Evolutionary conservation across 2,888 invertebrate genomes (phyloP).

Genomic region (Gymnoscelis rufifasciata): DNA sequence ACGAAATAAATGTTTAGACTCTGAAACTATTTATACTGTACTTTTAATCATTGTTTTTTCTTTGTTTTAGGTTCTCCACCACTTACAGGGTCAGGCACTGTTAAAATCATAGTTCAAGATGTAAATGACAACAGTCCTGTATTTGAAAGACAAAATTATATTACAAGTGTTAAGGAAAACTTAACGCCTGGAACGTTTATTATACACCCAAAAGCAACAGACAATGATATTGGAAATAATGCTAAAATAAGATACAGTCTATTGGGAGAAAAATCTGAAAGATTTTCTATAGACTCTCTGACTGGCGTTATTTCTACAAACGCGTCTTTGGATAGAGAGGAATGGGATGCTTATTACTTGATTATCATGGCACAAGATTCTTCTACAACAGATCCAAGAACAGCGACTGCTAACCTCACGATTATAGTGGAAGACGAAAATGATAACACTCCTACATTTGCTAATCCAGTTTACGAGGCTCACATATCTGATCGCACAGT

Average conservation of each 20-base stretch:
- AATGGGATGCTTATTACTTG: slow-evolving; percentile 86
- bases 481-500: slow-evolving; percentile 90
- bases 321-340: slow-evolving; percentile 87
- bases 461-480: slow-evolving; percentile 85
- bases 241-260: slow-evolving; percentile 92
- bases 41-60: slow-evolving; percentile 10
- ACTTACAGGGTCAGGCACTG: slow-evolving; percentile 93
- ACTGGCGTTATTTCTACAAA: slow-evolving; percentile 89
- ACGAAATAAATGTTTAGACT: too few species aligned
- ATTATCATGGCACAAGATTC: slow-evolving; percentile 93
- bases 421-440: slow-evolving; percentile 89
- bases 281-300: slow-evolving; percentile 87
- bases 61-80: slow-evolving; percentile 90
- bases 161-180: slow-evolving; percentile 89
- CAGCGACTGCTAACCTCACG: slow-evolving; percentile 90
- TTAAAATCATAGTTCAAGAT: slow-evolving; percentile 93
- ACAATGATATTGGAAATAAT: slow-evolving; percentile 90
- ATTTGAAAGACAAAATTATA: slow-evolving; percentile 90
- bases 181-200: slow-evolving; percentile 87
- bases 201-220: slow-evolving; percentile 87
- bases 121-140: slow-evolving; percentile 96
- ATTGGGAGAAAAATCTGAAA: slow-evolving; percentile 88
- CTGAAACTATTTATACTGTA: too few species aligned
- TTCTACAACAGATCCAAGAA: slow-evolving; percentile 90
- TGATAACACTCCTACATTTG: slow-evolving; percentile 90